phyloP scores from a whole-genome alignment of 2,113 vertebrate species.

The Aegithalos caudatus region DNA sequence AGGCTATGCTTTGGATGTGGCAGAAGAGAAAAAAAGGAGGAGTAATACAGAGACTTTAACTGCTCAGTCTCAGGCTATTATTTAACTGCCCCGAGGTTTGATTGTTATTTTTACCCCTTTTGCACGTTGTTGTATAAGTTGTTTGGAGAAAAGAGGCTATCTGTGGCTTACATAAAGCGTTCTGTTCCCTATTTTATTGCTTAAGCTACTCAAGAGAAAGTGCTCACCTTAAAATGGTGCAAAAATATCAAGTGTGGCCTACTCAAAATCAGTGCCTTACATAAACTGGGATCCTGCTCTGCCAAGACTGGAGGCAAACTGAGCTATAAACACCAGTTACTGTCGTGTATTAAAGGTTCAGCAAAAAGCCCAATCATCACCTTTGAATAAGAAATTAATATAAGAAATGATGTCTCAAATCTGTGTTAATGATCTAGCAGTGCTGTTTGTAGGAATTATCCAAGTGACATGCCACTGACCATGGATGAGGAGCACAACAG shows the following conservation, averaged over 20 bases:
- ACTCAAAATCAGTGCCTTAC: background rate
- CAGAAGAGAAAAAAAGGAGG: background rate
- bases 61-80: background rate
- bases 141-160: constrained; percentile 32
- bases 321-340: background rate
- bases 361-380: background rate
- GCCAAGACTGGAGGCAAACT: background rate
- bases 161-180: constrained; percentile 23
- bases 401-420: background rate
- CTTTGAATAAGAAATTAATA: background rate
- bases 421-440: background rate
- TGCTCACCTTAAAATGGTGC: background rate
- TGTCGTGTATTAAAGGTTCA: background rate
- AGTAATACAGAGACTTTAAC: background rate
- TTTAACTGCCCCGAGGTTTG: constrained; percentile 11
- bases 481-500: background rate
- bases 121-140: constrained; percentile 31
- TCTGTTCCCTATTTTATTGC: constrained; percentile 13
- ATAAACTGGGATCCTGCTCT: background rate
- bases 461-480: background rate
- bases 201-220: background rate
- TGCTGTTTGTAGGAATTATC: background rate
- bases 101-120: background rate
- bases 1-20: background rate
- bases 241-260: constrained; percentile 29